Base-by-base conservation (phyloP, 2,888 invertebrate species). In the Lamellibrachia satsuma region DNA sequence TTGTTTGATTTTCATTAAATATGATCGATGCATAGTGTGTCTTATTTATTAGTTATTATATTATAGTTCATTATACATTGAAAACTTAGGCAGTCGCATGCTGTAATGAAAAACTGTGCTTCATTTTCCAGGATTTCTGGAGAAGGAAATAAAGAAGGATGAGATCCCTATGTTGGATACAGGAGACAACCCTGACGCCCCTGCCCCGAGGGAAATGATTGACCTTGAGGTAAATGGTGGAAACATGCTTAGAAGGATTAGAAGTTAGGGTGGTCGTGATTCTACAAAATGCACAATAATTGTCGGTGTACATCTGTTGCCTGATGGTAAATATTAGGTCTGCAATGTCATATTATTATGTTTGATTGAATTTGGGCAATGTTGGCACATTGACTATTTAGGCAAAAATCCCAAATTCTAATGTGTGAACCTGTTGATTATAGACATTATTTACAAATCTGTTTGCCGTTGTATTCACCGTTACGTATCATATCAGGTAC, bases 181-280 rank as follows among this genome's bases (percentile, higher is more conserved):
- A 0, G 99, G 99, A 4, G 99, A 99, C 96, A 99, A 98, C 96
- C 99, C 99, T 0, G 99, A 99, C 97, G 99, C 99, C 15, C 99
- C 99, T 0, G 99, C 99, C 95, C 99, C 99, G 0, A 97, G 99
- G 94, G 99, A 99, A 97, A 99, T 99, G 99, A 99, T 99, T 90
- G 94, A 94, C 92, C 92, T 94, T 11, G 94, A 94, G 92, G 94
- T 94, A 92, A 60, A 75, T 2, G 15, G 15, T 39, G 39, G 39
- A 15, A 90, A 90, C 90, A 22, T 90, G 90, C 90, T 90, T n/a
- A 22, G 90, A 90, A 90, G 15, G n/a, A 90, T 22, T 90, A 22
- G 90, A 7, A 15, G 39, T 51, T 90, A 11, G 90, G 39, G 15
- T 90, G 90, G 9, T 2, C 90, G 39, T 57, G 8, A 3, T 11